phyloP scores from a whole-genome alignment of 2,888 invertebrate genomes.

The Diarsia rubi region DNA sequence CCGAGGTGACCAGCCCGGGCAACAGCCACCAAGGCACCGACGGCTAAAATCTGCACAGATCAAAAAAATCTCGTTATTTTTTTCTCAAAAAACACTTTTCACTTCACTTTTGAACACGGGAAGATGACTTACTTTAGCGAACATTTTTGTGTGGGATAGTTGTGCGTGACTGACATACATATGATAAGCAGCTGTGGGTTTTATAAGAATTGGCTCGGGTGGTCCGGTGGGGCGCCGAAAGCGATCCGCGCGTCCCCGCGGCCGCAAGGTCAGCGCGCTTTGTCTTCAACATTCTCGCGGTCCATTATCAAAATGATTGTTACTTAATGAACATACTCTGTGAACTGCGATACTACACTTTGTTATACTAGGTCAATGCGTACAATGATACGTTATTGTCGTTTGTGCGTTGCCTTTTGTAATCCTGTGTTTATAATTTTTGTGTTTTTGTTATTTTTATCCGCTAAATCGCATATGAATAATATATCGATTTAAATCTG shows the following conservation, averaged over 20 bases:
- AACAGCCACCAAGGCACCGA: conserved; percentile 83
- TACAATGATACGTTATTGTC: conserved; percentile 76
- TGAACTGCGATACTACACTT: conserved; percentile 80
- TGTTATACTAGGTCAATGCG: conserved; percentile 81
- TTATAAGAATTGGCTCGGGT: conserved; percentile 85
- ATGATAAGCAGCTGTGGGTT: conserved; percentile 85
- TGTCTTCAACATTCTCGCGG: conserved; percentile 86
- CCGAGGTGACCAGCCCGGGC: conserved; percentile 88
- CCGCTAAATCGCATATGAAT: background rate
- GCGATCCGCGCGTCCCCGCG: conserved; percentile 78
- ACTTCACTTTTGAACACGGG: conserved; percentile 68
- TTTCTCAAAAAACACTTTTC: conserved; percentile 56
- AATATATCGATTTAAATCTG: background rate
- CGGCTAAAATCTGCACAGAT: conserved; percentile 79
- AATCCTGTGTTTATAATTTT: conserved; percentile 11
- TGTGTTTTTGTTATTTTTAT: background rate
- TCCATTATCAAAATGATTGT: conserved; percentile 84
- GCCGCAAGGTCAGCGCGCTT: conserved; percentile 84
- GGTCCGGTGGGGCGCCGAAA: conserved; percentile 86
- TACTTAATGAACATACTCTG: conserved; percentile 85
- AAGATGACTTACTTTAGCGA: conserved; percentile 84
- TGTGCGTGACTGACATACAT: conserved; percentile 87
- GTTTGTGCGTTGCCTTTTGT: conserved; percentile 44
- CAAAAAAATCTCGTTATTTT: conserved; percentile 35
- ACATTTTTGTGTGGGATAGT: conserved; percentile 86